A percentile compares a stretch with the other conserved stretches of the same genome.
phyloP scores from a whole-genome alignment of 2,113 vertebrate species.

The Nasalis larvatus region DNA sequence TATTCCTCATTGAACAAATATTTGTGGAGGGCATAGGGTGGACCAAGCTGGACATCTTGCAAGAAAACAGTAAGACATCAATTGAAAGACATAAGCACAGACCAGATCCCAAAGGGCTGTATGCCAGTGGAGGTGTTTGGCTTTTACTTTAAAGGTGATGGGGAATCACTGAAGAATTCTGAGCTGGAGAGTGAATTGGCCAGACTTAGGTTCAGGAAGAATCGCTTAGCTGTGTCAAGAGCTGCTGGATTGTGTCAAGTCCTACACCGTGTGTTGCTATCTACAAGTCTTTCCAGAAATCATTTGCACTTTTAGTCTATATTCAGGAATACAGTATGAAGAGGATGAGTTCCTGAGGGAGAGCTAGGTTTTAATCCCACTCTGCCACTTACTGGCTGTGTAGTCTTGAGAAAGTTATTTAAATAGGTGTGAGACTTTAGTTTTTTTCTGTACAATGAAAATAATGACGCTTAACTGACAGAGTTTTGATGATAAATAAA shows the following conservation, averaged over 20 bases:
- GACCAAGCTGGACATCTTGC: background rate
- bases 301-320: background rate
- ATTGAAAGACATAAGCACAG: background rate
- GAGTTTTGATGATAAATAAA: constrained; percentile 2
- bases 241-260: background rate
- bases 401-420: background rate
- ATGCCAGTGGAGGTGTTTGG: background rate
- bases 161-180: background rate
- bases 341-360: background rate
- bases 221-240: background rate
- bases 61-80: background rate
- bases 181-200: background rate
- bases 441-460: background rate
- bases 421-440: background rate
- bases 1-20: background rate
- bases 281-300: background rate
- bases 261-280: background rate
- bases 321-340: background rate
- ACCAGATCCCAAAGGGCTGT: background rate
- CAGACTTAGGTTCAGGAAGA: background rate
- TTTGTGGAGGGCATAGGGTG: background rate
- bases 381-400: background rate
- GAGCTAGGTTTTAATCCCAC: background rate
- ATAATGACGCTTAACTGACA: background rate
- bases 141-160: constrained; percentile 6